Evolutionary conservation across 2,888 invertebrate species (phyloP), one percentile per base, ranked within the genome.

Genomic region (Cephus spinipes): DNA sequence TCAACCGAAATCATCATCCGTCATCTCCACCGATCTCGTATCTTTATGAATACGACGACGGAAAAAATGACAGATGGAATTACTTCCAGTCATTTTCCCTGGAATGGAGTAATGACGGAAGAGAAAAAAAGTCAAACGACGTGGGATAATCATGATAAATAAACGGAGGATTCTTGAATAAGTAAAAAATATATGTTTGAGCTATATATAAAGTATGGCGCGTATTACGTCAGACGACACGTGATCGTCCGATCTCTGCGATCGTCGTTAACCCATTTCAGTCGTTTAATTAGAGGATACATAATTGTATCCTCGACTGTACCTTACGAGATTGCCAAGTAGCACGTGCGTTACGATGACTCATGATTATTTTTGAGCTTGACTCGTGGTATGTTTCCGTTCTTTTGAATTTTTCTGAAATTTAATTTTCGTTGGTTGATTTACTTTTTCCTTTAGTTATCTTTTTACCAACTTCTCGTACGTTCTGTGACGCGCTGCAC

Each of bases 261-360:
- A 31, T 71, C 71, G 71, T 71, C 35, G 12, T 71, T 74, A 71
- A 73, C 71, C 73, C 36, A 74, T 77, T 77, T 69, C 74, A 69
- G 74, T 68, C 80, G 76, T 76, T 68, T 79, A 79, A 80, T 81
- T 73, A 79, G 74, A 68, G 36, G 71, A 71, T 73, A 69, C 35
- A 76, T 68, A 77, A 81, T 82, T 80, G 31, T 71, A 71, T 32
- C 31, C 32, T 15, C 12, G 31, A 71, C 71, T 55, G 40, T 23
- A 55, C 40, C 40, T 55, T 23, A 23, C 40, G 40, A 55, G 40
- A 55, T 55, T 55, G 23, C 40, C 40, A 23, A 23, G 15, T 23
- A 55, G 40, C 71, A 71, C 71, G 69, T n/a, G 15, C 30, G 23
- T 71, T 32, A 32, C 31, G 6, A 9, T 71, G 71, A 71, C 31